Base-by-base conservation (phyloP, 2,888 invertebrate species). In the Drymonia ruficornis region DNA sequence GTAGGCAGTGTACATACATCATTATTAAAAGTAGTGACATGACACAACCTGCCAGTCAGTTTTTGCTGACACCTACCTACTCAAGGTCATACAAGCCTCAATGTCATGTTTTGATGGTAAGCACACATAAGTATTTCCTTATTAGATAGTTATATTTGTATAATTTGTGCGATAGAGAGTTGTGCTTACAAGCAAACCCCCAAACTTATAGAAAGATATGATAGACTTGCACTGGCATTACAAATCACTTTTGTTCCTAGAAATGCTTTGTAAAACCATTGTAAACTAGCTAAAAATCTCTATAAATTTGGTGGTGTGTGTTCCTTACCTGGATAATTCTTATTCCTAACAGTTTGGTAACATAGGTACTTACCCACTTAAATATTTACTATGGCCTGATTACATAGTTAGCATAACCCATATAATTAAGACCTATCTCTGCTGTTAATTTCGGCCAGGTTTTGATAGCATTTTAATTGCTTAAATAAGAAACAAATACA, bases 31-130 rank as follows among this genome's bases (percentile, higher is more conserved):
- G 36, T n/a, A 36, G n/a, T n/a, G 36, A n/a, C n/a, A 36, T 36
- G 36, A 13, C 36, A 36, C 36, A 36, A 36, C 7, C 31, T 31
- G 12, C 31, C 31, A 31, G 9, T 12, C 2, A 31, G 31, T 31
- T 31, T 31, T 31, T 31, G 31, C 31, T 8, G 31, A 11, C 2
- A 31, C 31, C 12, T 11, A 2, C 31, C 31, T 31, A 11, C 9
- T 31, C 31, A 5, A n/a, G 4, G n/a, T n/a, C n/a, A n/a, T n/a
- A n/a, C 5, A 13, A 36, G 34, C n/a, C 15, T 53, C 67, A 63
- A 67, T 59, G 63, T 55, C 64, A 67, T 51, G 49, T 63, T 57
- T 58, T 67, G 50, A 42, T 61, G 40, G 15, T 36, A n/a, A 28
- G 36, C 23, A 36, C 5, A n/a, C 36, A 1, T 12, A 0, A 3